Conservation (phyloP, 2,888 invertebrate genomes). For the Synergus japonicus region DNA sequence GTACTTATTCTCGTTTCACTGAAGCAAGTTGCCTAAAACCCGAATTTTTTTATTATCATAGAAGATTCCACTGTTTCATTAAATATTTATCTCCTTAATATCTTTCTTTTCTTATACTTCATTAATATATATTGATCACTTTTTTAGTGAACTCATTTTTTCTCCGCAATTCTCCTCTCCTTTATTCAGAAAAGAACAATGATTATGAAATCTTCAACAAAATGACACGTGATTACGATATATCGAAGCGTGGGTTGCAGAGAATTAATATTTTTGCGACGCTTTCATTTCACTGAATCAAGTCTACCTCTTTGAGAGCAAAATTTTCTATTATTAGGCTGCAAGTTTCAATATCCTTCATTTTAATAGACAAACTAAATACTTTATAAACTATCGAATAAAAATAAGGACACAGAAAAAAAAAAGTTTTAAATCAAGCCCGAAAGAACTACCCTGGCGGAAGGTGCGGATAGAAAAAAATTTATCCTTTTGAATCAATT, state of each 20-base stretch:
- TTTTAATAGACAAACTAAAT: too few species aligned
- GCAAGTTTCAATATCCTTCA: neutral
- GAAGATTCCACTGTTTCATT: neutral
- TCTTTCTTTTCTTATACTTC: too few species aligned
- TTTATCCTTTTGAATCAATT: too few species aligned
- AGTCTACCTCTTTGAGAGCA: neutral
- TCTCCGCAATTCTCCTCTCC: neutral
- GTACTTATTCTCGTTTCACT: neutral
- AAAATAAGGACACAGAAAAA: too few species aligned
- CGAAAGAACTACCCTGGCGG: too few species aligned
- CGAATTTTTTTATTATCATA: neutral
- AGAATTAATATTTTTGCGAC: neutral
- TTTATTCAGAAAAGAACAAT: neutral
- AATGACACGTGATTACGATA: neutral
- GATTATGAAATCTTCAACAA: neutral
- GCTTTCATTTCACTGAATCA: neutral
- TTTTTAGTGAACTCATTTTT: neutral
- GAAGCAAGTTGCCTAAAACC: neutral
- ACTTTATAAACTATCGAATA: too few species aligned
- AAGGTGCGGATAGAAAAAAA: too few species aligned
- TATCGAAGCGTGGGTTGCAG: neutral
- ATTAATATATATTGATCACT: neutral
- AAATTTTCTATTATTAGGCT: neutral
- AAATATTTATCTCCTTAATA: neutral
- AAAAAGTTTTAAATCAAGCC: too few species aligned